Base-by-base conservation (phyloP, 2,888 invertebrate species). In the Plemyria rubiginata region DNA sequence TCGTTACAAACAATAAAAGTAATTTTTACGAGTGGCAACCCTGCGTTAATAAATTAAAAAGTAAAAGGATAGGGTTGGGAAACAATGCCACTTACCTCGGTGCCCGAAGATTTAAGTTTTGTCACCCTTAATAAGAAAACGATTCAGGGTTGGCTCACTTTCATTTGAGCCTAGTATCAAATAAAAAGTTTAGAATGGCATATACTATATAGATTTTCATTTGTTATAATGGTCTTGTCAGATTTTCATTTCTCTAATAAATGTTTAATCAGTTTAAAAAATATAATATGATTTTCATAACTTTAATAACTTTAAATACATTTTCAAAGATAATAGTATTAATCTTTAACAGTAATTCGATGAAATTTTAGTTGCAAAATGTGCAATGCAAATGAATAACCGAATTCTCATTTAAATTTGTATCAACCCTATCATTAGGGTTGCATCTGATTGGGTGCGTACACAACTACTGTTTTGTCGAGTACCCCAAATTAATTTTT, bases 1-100 rank as follows among this genome's bases (percentile, higher is more conserved):
- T 91, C 92, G 90, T 92, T 90, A 90, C 87, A 83, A 86, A 92
- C 90, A 91, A 92, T 91, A 92, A 92, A 92, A 89, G 90, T 92
- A 91, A 91, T 92, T 92, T 92, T 92, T 92, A 92, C 86, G 89
- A 90, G 85, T 79, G 77, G 85, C 85, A 88, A 89, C 91, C 92
- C 92, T 86, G 82, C 78, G 85, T 86, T 91, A 90, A 92, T 92
- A 92, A 92, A 92, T 92, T 91, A 88, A 87, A 90, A 90, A 90
- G 88, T 89, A 86, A 79, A 59, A 65, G 70, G 79, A 75, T 85
- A 85, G 87, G 88, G 88, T 78, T 79, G 80, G 77, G 84, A 89
- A 87, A 91, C 91, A 92, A 92, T 84, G 71, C 79, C 83, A 88
- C 87, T 90, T 90, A 87, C 89, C 87, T 85, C 82, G 83, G 84